These are phyloP conservation scores for Callithrix jacchus DNA, from an alignment of 2,113 vertebrate species.

Conservation along the genomic window DNA sequence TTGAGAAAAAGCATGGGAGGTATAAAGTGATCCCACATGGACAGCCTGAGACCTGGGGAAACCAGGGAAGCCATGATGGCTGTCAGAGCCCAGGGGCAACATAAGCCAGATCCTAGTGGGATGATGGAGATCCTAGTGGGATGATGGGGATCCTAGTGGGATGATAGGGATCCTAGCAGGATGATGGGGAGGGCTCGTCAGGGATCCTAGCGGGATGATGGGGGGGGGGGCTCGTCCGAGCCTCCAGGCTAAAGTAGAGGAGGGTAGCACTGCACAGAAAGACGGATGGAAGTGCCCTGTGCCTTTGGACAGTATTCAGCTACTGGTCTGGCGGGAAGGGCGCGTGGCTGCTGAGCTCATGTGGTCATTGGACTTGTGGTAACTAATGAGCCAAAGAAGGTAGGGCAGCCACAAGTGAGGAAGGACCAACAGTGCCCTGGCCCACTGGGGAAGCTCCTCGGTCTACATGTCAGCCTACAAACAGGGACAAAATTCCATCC, in stretches of 20 bases:
- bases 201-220: neutral
- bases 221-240: neutral
- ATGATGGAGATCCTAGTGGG: too few relatives aligned
- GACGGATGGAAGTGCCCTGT: fast-evolving
- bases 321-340: neutral
- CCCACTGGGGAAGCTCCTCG: neutral
- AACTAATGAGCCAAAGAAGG: neutral
- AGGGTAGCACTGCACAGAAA: fast-evolving
- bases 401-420: fast-evolving
- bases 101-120: neutral
- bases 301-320: neutral
- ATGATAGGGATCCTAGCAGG: fast-evolving
- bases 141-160: fast-evolving
- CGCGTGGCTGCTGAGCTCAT: fast-evolving
- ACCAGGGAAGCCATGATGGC: fast-evolving
- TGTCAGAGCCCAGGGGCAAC: neutral
- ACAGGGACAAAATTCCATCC: neutral
- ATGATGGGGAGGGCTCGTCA: too few relatives aligned
- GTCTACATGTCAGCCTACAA: neutral
- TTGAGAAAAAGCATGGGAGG: neutral
- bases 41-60: neutral
- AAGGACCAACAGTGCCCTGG: neutral
- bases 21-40: neutral
- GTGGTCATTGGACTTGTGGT: neutral
- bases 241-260: neutral